Evolutionary conservation across 1,140 invertebrate species (phyloP), one percentile per base, ranked within the genome.

Genomic region (Drosophila fuyamai): DNA sequence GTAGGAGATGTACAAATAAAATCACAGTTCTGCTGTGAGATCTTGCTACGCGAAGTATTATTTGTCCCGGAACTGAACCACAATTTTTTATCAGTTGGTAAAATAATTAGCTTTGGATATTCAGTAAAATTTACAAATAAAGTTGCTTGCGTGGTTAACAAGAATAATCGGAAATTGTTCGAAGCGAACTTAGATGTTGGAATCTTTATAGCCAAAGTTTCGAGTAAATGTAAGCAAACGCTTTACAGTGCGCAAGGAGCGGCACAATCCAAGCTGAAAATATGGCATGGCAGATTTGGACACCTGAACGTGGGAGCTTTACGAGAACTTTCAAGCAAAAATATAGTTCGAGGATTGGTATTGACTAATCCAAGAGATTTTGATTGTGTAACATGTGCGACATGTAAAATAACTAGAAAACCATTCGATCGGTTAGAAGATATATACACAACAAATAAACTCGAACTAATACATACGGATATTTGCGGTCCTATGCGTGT

Each of bases 11-110:
- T 48, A n/a, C 16, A 44, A 44, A 44, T 44, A 18, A 44, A 44
- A 44, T 44, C 8, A 18, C 43, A 18, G 14, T 44, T 18, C 18
- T 44, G 41, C 14, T 8, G 41, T 43, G 14, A 43, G n/a, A 23
- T 23, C 23, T 48, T 27, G 47, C 23, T 48, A 48, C 23, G 46
- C 47, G 23, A 43, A 48, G 46, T 27, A 27, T 48, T 48, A 27
- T 50, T 50, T 50, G 48, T 50, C 23, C 27, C 48, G 48, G 48
- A 32, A 50, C 13, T 50, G 27, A 50, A 14, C 27, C 13, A 50
- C 7, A 50, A 50, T 50, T 50, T 50, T 29, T 29, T 48, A 50
- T 32, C n/a, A 14, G 7, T 29, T 32, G 27, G 27, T 50, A 50
- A 29, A 50, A n/a, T 32, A 5, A 46, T 46, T 14, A 27, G 46